A percentile compares a stretch with the other conserved stretches of the same genome.
These are phyloP conservation scores for Theristicus caerulescens DNA, from an alignment of 2,113 vertebrate genomes.

Conservation along the genomic window DNA sequence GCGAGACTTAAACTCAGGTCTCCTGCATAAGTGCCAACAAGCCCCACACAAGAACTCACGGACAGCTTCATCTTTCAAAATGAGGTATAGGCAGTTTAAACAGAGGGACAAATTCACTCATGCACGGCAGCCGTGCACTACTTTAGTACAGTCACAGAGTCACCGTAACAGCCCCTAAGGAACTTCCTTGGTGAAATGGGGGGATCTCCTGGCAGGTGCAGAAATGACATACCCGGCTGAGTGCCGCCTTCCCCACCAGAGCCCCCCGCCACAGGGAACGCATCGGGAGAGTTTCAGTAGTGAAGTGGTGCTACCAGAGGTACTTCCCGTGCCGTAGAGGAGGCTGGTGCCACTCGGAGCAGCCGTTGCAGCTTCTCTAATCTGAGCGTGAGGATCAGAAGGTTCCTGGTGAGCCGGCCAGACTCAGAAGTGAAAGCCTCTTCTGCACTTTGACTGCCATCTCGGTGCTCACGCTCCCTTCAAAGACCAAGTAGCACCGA, in stretches of 20 bases:
- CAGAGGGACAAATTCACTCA: background rate
- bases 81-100: background rate
- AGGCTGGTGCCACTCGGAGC: background rate
- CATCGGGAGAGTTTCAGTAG: background rate
- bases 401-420: background rate
- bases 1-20: background rate
- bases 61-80: background rate
- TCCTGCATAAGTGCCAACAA: background rate
- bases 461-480: background rate
- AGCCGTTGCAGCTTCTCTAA: background rate
- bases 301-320: background rate
- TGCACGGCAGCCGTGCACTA: background rate
- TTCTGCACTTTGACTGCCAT: background rate
- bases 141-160: background rate
- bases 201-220: background rate
- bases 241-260: background rate
- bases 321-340: background rate
- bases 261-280: rapidly evolving
- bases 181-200: background rate
- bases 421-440: background rate
- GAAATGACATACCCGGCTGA: background rate
- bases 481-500: background rate
- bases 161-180: background rate
- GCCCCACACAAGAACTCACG: background rate
- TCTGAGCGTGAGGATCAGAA: background rate